phyloP scores from a whole-genome alignment of 2,888 invertebrate genomes.

The Aphidoletes aphidimyza region DNA sequence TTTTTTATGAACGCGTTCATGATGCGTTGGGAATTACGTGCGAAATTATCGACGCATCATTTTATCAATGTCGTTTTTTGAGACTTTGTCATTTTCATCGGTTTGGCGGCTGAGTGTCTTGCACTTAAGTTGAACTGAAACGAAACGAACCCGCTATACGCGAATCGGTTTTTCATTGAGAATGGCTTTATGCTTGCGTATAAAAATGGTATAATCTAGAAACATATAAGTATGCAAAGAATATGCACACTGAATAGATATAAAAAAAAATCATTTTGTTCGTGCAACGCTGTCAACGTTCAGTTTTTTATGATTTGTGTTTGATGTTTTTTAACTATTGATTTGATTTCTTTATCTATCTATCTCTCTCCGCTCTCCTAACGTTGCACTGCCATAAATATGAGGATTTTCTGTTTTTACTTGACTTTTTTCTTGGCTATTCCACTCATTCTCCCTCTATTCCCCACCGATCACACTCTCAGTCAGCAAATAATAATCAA shows the following conservation, averaged over 20 bases:
- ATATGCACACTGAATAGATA: background rate
- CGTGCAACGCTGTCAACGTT: background rate
- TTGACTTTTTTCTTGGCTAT: background rate
- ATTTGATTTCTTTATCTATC: background rate
- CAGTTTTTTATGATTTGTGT: background rate
- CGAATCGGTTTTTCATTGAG: too few species aligned
- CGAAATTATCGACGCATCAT: background rate
- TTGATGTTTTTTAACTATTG: conserved; percentile 6
- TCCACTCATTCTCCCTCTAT: too few species aligned
- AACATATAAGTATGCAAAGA: background rate
- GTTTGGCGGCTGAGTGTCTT: background rate
- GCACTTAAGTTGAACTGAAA: background rate
- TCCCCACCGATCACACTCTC: background rate
- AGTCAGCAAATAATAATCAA: conserved; percentile 7
- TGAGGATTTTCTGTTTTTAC: background rate
- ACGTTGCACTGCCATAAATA: background rate
- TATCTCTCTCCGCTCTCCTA: too few species aligned
- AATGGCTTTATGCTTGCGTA: too few species aligned
- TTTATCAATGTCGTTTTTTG: background rate
- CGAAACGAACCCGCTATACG: background rate
- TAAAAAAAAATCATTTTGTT: conserved; percentile 5
- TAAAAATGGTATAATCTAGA: background rate
- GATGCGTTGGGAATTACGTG: too few species aligned
- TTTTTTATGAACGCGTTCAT: too few species aligned
- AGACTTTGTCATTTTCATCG: background rate